phyloP scores from a whole-genome alignment of 2,797 vertebrate genomes.

The Syngnathus rostellatus region DNA sequence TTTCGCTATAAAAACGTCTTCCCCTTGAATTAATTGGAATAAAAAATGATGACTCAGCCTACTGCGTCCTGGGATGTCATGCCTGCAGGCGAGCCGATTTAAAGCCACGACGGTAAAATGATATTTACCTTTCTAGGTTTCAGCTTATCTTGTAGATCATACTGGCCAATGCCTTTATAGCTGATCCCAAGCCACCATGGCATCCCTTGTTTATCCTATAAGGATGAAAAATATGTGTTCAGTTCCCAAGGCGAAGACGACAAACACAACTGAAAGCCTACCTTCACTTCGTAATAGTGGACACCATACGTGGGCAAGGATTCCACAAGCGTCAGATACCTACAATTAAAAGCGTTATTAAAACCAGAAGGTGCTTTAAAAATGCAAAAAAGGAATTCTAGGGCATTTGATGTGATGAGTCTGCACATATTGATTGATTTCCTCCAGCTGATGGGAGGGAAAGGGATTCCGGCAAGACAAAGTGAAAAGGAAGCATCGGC shows the following conservation, averaged over 20 bases:
- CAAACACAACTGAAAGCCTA: conserved; percentile 45
- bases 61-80: conserved; percentile 23
- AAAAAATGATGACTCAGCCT: conserved; percentile 42
- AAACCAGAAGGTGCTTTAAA: conserved; percentile 20
- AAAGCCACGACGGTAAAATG: conserved; percentile 1
- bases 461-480: conserved; percentile 21
- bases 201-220: conserved; percentile 96
- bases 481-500: conserved; percentile 19
- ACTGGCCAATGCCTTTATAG: conserved; percentile 96
- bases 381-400: conserved; percentile 8
- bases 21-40: conserved; percentile 28
- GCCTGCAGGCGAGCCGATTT: conserved; percentile 20
- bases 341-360: conserved; percentile 43
- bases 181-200: conserved; percentile 99
- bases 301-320: conserved; percentile 93
- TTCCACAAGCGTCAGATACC: conserved; percentile 95
- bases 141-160: conserved; percentile 94
- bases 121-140: conserved; percentile 90
- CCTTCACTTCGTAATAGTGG: conserved; percentile 98
- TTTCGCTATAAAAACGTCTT: conserved; percentile 7
- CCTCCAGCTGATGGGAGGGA: conserved; percentile 36
- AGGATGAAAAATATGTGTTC: conserved; percentile 17
- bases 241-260: conserved; percentile 12
- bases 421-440: conserved; percentile 59
- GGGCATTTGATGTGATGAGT: conserved; percentile 22